Evolutionary conservation across 92 coral and sea anemone species (phyloP), one percentile per base, ranked within the genome.

Genomic region (Porites evermanni): DNA sequence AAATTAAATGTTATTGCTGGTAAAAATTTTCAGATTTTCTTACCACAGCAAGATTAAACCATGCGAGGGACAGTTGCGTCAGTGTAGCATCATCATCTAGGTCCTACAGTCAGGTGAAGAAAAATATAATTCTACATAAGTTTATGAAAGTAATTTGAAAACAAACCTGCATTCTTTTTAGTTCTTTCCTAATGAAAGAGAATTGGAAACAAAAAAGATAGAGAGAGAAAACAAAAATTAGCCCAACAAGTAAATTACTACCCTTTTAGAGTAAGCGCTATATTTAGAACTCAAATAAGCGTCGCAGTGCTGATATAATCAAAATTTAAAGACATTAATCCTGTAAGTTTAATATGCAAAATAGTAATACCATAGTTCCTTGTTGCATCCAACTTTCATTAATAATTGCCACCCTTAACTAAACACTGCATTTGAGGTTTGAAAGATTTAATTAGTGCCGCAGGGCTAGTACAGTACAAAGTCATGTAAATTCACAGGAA

Each of bases 71-170:
- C 19, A 97, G 89, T 72, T 97, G 99, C 0, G 99, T 97, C 13
- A 97, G 80, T 12, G 99, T 91, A 16, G 99, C 99, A 95, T 97
- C 98, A 83, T 97, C 99, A 95, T 97, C 99, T 60, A 91, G 82
- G 12, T 95, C 99, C 98, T 96, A 38, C 8, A 75, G 78, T 24
- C 59, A 52, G 59, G 72, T 58, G 69, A 77, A 44, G 29, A 5
- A 77, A 26, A n/a, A 5, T 38, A 2, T 38, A 38, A 38, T 38
- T 38, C 47, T 2, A 23, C 32, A 75, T 0, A 51, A 20, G 1
- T 2, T 4, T 21, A 10, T 56, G 13, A 56, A 6, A 56, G 8
- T 11, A 56, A 11, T 56, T 11, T 23, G 63, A 44, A 13, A 56
- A 24, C 91, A 51, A 60, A 96, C 98, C 94, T 95, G 99, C 99